These are phyloP conservation scores for Drosophila oshimai DNA, from an alignment of 1,140 invertebrate species.

Conservation along the genomic window DNA sequence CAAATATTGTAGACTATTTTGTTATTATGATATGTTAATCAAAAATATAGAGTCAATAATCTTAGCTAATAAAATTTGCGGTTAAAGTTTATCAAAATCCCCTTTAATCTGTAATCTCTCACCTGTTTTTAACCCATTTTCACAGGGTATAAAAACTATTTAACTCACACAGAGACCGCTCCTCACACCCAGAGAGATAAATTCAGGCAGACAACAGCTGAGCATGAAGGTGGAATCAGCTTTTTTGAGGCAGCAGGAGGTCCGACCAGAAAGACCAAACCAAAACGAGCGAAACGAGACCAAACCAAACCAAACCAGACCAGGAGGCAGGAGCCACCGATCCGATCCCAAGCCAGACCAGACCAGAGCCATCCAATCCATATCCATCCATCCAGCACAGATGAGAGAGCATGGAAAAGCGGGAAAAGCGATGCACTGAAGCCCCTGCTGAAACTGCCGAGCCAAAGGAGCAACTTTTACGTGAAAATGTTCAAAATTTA, in stretches of 20 bases:
- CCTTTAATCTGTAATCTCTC: background rate
- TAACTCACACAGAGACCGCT: slow-evolving; percentile 36
- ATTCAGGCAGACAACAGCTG: slow-evolving; percentile 64
- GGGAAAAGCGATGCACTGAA: slow-evolving; percentile 22
- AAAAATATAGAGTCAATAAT: no score
- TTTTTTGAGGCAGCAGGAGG: slow-evolving; percentile 51
- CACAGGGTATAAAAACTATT: slow-evolving; percentile 60
- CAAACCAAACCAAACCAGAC: slow-evolving; percentile 35
- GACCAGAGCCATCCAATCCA: slow-evolving; percentile 33
- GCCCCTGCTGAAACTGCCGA: slow-evolving; percentile 9
- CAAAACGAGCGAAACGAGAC: slow-evolving; percentile 27
- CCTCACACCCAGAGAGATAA: slow-evolving; percentile 13
- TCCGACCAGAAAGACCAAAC: slow-evolving; percentile 39
- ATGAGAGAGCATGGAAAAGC: slow-evolving; percentile 36
- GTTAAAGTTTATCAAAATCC: no score
- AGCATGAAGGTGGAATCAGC: slow-evolving; percentile 58
- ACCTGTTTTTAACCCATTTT: background rate
- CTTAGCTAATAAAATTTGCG: no score
- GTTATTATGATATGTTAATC: no score
- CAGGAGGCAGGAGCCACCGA: slow-evolving; percentile 14
- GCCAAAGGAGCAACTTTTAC: slow-evolving; percentile 76
- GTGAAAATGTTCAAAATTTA: slow-evolving; percentile 82
- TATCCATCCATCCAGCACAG: slow-evolving; percentile 43
- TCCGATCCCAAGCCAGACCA: slow-evolving; percentile 13
- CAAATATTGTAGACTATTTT: no score